Base-by-base conservation (phyloP, 2,113 vertebrate genomes). In the Sitta europaea region DNA sequence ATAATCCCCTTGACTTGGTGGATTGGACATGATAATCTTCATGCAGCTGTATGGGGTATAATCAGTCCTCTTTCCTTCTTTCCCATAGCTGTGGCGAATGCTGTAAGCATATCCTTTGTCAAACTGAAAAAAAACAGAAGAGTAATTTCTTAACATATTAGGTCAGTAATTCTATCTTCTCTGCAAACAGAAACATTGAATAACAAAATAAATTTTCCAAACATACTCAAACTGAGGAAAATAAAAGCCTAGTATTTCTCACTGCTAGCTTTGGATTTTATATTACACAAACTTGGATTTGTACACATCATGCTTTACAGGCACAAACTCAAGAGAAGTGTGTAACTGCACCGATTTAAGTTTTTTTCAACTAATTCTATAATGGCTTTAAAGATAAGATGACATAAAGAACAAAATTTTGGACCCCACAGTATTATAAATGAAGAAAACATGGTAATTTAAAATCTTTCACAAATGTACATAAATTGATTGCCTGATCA, bases 1-100 rank as follows among this genome's bases (percentile, higher is more conserved):
- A 97, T 99, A 98, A 98, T 99, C 99, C 61, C 99, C 99, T 96
- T 99, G 99, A 96, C 99, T 97, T 94, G 99, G 99, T 78, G 98
- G 97, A 90, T 99, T 99, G 94, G 99, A 99, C 97, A 99, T 96
- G 97, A 99, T 99, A 97, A 99, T 99, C 98, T 99, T 99, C 98
- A 99, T 98, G 97, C 99, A 99, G 95, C 99, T 99, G 97, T 98
- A 99, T 61, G 99, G 99, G 24, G 99, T 99, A 96, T 99, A 99
- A 97, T 99, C 99, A 23, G 99, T 98, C 84, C 99, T 98, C 97
- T 98, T 99, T 95, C 99, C 99, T 98, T 99, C 99, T 93, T 99
- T 99, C 77, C 99, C 99, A 75, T 98, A 99, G 97, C 35, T 99
- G 97, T 99, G 99, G 50, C 99, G 99, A 94, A 99, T 98, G 95